Base-by-base conservation (phyloP, 2,888 invertebrate species). In the Neria commutata region DNA sequence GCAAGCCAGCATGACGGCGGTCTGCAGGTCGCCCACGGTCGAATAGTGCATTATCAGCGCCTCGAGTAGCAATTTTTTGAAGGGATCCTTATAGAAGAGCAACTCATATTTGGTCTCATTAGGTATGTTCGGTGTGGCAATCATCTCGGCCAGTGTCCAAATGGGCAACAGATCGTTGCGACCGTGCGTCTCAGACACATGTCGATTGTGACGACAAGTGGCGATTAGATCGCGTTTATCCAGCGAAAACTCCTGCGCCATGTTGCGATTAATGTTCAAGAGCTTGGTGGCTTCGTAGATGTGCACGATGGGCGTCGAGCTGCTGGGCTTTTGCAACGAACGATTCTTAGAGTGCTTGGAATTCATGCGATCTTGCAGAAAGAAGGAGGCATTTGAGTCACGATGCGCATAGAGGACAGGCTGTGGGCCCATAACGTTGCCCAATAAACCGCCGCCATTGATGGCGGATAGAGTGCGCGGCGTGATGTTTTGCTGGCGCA, bases 1-100 rank as follows among this genome's bases (percentile, higher is more conserved):
- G 76, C 96, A 95, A 63, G 92, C 91, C 58, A 97, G 78, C 91
- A 97, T 94, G 1, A 95, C 96, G 3, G 96, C 93, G 81, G 94
- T 97, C 83, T 98, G 98, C 16, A 96, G 85, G 79, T 97, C 96
- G 5, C 89, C 87, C 54, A 90, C 86, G 66, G 86, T 86, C 0
- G 92, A 92, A 77, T 91, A 94, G 80, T 93, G 91, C 48, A 88
- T 85, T 74, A 93, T 93, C 77, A 97, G 83, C 2, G 93, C 90
- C 75, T 95, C 91, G 64, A 97, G 85, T 69, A 96, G 83, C 70
- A 88, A 88, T 75, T 90, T 89, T 64, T 95, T 95, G 69, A 95
- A 92, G 0, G 97, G 95, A 84, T 94, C 92, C 51, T 87, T 85
- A 51, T 91, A 90, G 74, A 89, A 86, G 62, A 87, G 88, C 71